Evolutionary conservation across 2,797 vertebrate genomes (phyloP), one percentile per base, ranked within the genome.

Genomic region (Anguilla obscura): DNA sequence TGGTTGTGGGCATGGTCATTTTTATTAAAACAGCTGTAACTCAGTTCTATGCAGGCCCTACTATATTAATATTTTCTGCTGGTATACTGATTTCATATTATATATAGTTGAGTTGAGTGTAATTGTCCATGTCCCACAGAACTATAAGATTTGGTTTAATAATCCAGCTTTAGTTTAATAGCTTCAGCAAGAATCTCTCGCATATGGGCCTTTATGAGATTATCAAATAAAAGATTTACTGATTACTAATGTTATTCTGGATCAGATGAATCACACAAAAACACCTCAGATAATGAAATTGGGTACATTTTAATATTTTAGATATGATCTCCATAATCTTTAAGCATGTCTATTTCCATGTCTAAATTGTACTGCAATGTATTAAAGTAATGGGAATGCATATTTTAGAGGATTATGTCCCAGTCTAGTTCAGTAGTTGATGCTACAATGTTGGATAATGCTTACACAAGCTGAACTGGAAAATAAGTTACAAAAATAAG

Each of bases 171-270:
- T 10, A 52, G 50, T 52, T 52, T 52, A 52, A 52, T 52, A 52
- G 10, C 10, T 52, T 52, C 10, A 52, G 36, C 36, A 66, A 90
- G 86, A 89, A 36, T 87, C 90, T 91, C 89, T 50, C 90, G 88
- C 91, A 91, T 93, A 93, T 91, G 93, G 93, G 90, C 91, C 90
- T 91, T 89, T 88, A 92, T 89, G 90, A 90, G 93, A 95, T 96
- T 94, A 95, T 92, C 90, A 91, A 69, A 71, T 76, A 36, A 88
- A 94, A 80, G 91, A 90, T 85, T 90, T 84, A 86, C 71, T 63
- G 82, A 92, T 91, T 86, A 90, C 87, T 91, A 86, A 90, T 90
- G 92, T 79, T 91, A 60, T 86, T 85, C 86, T 63, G 90, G 91
- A 90, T 88, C 89, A 91, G 93, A 89, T 85, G 89, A 90, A 92